Evolutionary conservation across 1,140 invertebrate species (phyloP).

Genomic region (Neocloeon triangulifer): DNA sequence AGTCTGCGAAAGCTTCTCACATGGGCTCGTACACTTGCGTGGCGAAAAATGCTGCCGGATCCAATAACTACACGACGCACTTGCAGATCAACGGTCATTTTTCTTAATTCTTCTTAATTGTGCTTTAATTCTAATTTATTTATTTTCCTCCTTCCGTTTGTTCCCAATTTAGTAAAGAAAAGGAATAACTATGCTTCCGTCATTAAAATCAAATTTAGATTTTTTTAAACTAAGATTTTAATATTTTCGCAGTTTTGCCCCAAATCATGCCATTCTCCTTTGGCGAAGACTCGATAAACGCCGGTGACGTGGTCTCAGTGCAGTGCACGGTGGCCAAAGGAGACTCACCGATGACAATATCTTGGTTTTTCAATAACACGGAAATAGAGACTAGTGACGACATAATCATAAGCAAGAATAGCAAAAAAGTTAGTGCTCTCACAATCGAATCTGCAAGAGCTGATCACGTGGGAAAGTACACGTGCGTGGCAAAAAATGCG

Average conservation of each 20-base stretch:
- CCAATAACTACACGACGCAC: conserved; percentile 10
- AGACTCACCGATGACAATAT: conserved; percentile 17
- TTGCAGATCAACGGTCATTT: conserved; percentile 8
- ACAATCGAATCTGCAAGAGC: conserved; percentile 16
- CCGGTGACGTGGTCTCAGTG: neutral
- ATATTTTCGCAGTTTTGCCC: conserved; percentile 18
- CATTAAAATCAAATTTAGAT: too few relatives aligned
- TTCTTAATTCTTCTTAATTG: too few relatives aligned
- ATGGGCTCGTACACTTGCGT: conserved; percentile 19
- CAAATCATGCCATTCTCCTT: conserved; percentile 22
- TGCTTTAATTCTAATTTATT: too few relatives aligned
- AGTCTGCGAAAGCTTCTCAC: conserved; percentile 15
- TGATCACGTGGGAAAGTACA: conserved; percentile 23
- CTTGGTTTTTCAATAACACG: conserved; percentile 14
- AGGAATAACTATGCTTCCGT: too few relatives aligned
- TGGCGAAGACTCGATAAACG: conserved; percentile 10
- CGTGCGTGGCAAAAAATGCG: conserved; percentile 9
- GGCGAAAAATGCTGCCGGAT: conserved; percentile 16
- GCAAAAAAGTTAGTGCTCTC: conserved; percentile 10
- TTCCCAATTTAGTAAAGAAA: too few relatives aligned
- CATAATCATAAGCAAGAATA: conserved; percentile 11
- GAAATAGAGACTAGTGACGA: conserved; percentile 11
- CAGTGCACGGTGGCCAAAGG: conserved; percentile 13
- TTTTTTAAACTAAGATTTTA: neutral
- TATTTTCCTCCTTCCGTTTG: too few relatives aligned